Percentiles rank a stretch among this genome's conserved stretches.
Conservation (phyloP, 2,113 vertebrate species). For the Colius striatus region DNA sequence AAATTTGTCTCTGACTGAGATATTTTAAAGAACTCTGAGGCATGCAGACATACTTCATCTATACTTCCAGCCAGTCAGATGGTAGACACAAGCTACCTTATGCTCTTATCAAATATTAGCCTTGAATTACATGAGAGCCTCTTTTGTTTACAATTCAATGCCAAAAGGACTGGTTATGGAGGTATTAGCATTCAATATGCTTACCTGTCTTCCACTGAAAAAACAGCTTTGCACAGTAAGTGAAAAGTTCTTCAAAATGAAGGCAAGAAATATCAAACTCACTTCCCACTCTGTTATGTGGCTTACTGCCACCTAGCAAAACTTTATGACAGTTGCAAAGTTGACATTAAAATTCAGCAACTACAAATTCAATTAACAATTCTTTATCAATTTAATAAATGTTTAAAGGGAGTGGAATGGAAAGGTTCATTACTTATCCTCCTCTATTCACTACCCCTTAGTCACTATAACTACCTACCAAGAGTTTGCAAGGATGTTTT, state of each 20-base stretch:
- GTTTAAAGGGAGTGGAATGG: not conserved
- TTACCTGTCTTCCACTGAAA: not conserved
- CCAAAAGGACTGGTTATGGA: not conserved
- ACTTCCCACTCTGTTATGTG: not conserved
- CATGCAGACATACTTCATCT: not conserved
- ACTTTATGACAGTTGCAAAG: not conserved
- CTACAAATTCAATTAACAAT: not conserved
- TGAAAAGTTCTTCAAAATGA: not conserved
- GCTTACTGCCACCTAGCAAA: not conserved
- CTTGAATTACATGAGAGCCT: not conserved
- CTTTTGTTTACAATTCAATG: not conserved
- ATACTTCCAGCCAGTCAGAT: not conserved
- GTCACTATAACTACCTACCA: not conserved
- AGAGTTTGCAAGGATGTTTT: not conserved
- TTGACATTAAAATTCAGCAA: not conserved
- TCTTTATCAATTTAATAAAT: not conserved
- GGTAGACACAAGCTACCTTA: not conserved
- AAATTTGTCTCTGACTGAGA: not conserved
- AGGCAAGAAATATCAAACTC: not conserved
- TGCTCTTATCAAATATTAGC: not conserved
- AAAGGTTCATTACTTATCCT: not conserved
- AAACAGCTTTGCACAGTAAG: not conserved
- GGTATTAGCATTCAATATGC: not conserved
- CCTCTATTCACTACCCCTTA: not conserved
- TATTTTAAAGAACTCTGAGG: not conserved